Conservation (phyloP, 2,888 invertebrate species). For the Sceliomorpha sp. region DNA sequence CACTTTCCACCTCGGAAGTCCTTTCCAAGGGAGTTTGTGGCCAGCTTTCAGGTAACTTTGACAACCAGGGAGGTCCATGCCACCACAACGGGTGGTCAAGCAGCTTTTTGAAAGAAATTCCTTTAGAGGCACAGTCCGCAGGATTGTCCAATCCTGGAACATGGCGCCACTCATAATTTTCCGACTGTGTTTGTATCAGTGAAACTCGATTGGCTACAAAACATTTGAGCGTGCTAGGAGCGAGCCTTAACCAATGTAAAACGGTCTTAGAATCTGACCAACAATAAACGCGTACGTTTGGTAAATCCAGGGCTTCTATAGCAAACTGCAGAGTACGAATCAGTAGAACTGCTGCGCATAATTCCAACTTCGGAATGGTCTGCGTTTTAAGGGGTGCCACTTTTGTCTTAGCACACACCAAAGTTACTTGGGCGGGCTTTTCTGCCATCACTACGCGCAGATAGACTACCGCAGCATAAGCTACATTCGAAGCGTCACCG, state of each 20-base stretch:
- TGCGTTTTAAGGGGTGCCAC: conserved; percentile 1
- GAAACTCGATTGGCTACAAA: conserved; percentile 65
- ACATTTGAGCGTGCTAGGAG: conserved; percentile 47
- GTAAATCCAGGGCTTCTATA: background rate
- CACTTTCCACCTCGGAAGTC: background rate
- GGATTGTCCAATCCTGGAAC: conserved; percentile 29
- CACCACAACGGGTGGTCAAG: background rate
- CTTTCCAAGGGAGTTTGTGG: background rate
- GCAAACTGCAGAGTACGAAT: background rate
- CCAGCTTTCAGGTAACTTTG: background rate
- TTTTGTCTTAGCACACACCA: conserved; percentile 1
- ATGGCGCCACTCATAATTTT: conserved; percentile 60
- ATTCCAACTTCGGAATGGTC: background rate
- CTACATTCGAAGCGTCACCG: too few relatives aligned
- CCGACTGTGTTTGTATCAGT: conserved; percentile 60
- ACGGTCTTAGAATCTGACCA: conserved; percentile 60
- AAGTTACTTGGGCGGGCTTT: background rate
- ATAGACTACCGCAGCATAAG: conserved; percentile 55
- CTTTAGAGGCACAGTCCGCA: too few relatives aligned
- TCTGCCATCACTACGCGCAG: background rate
- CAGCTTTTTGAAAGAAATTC: background rate
- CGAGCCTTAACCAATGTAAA: conserved; percentile 56
- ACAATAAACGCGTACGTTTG: background rate
- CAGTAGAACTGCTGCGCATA: background rate
- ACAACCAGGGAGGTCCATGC: background rate